Evolutionary conservation across 2,797 vertebrate species (phyloP).

Genomic region (Enteromius anoplus): DNA sequence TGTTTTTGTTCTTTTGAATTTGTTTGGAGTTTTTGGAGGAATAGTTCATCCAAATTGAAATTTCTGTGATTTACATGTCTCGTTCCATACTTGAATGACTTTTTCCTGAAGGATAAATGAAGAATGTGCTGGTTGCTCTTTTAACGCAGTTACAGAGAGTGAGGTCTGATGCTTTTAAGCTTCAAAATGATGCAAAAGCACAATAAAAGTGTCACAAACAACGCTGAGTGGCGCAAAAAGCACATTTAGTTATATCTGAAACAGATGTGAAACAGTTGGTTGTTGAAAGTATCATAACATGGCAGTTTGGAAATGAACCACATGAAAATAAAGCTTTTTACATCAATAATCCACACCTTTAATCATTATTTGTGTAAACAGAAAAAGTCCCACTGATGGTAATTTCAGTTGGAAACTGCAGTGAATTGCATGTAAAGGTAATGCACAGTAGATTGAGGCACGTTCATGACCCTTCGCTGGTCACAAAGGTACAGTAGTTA

Average conservation of each 20-base stretch:
- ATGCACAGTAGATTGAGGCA: too few species aligned
- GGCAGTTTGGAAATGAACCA: neutral
- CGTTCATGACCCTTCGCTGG: neutral
- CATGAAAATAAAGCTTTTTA: neutral
- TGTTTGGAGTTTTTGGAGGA: neutral
- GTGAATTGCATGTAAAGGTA: neutral
- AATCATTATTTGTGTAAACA: constrained; percentile 3
- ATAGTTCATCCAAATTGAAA: neutral
- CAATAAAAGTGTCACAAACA: constrained; percentile 19
- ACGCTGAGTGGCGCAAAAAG: neutral
- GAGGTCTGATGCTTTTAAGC: constrained; percentile 1
- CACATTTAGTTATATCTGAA: neutral
- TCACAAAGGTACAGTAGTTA: neutral
- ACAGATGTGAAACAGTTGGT: neutral
- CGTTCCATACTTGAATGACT: neutral
- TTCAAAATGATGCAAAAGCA: neutral
- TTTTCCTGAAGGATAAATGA: neutral
- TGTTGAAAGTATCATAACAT: neutral
- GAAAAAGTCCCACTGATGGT: neutral
- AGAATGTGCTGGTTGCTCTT: neutral
- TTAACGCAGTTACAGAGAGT: neutral
- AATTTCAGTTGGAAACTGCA: neutral
- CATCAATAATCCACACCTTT: neutral
- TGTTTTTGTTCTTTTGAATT: constrained; percentile 15
- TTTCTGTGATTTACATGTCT: neutral